Evolutionary conservation across 2,797 vertebrate genomes (phyloP), one percentile per base, ranked within the genome.

Genomic region (Parauchenoglanis ngamensis): DNA sequence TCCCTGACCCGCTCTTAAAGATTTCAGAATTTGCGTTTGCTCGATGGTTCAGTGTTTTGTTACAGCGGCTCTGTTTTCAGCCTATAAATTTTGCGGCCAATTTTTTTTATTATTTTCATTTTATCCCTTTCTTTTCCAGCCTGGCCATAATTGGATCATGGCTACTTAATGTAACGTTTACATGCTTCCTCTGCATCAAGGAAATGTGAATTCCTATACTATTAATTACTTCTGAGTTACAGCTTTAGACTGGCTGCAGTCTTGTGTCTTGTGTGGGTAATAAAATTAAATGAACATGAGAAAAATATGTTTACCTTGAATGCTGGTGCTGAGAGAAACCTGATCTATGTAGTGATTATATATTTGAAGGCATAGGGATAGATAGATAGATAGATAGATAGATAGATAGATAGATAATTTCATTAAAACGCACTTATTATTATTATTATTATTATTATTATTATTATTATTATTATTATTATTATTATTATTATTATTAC

Each of bases 41-140:
- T 91, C 91, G 87, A 91, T 91, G 91, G 90, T 91, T 94, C 92
- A 89, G 90, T 89, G 93, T 93, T 93, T 91, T 92, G 94, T 95
- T 94, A 95, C 95, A 93, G 92, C 79, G 92, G 94, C 90, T 93
- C 92, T 95, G 93, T 95, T 96, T 95, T 94, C 92, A 93, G 90
- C 95, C 95, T 91, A 94, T 96, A 96, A 96, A 96, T 96, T 95
- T 96, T 93, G 94, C 93, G 89, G 95, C 94, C 95, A 95, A 92
- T 88, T 91, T 91, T 92, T 92, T 85, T 75, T 49, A 52, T 49
- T 11, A 82, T 84, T 72, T 13, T 13, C 6, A 61, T 52, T 54
- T 68, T 52, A 25, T 28, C 78, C 5, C 56, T 63, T 87, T 85
- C 61, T 87, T 72, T 88, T 87, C 88, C 75, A 84, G 35, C 52